Conservation (phyloP, 2,888 invertebrate genomes). For the Nymphalis c-album region DNA sequence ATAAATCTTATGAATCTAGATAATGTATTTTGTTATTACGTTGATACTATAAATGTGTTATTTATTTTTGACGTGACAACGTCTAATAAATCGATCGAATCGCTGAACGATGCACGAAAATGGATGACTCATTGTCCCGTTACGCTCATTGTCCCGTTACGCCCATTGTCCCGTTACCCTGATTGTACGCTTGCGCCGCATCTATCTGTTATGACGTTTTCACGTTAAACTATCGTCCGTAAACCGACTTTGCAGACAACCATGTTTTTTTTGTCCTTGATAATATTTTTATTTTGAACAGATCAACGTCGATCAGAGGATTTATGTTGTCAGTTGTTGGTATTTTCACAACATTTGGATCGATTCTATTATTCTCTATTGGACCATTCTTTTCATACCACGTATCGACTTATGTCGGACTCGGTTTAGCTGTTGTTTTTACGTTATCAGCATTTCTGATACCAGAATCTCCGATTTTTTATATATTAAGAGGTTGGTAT, state of each 20-base stretch:
- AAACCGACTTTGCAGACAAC: too few species aligned
- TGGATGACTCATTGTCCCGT: too few species aligned
- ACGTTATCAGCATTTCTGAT: constrained; percentile 41
- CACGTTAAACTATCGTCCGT: too few species aligned
- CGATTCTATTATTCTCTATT: constrained; percentile 43
- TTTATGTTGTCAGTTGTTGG: constrained; percentile 48
- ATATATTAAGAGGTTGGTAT: constrained; percentile 48
- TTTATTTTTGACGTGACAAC: neutral
- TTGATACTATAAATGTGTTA: neutral
- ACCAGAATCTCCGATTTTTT: constrained; percentile 55
- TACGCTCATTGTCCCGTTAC: too few species aligned
- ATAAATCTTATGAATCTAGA: too few species aligned
- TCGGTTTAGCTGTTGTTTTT: constrained; percentile 39
- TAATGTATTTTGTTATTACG: too few species aligned
- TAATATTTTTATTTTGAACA: constrained; percentile 28
- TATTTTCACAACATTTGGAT: constrained; percentile 46
- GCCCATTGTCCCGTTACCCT: too few species aligned
- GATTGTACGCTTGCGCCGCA: too few species aligned
- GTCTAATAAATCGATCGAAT: too few species aligned
- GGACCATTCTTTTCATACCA: constrained; percentile 48
- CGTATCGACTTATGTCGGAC: constrained; percentile 43
- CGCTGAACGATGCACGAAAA: too few species aligned
- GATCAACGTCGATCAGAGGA: constrained; percentile 55
- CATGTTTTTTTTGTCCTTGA: neutral
- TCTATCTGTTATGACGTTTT: too few species aligned